Evolutionary conservation across 2,888 invertebrate species (phyloP).

Genomic region (Cosmorhoe ocellata): DNA sequence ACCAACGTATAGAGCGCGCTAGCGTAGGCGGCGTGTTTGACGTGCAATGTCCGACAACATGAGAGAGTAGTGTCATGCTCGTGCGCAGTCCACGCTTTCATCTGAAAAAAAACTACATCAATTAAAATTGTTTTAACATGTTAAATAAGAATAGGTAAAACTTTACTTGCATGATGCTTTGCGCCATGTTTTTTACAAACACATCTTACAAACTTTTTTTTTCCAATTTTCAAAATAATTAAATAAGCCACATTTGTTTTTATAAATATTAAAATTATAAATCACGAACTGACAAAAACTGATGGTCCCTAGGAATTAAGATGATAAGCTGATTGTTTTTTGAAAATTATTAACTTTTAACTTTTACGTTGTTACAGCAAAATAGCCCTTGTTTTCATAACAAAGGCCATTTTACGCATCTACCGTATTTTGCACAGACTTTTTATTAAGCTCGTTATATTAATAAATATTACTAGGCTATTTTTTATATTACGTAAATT

Average conservation of each 20-base stretch:
- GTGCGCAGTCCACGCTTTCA: slow-evolving; percentile 79
- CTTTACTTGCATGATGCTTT: too few species aligned
- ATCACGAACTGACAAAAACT: too few species aligned
- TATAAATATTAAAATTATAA: too few species aligned
- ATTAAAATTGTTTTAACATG: neutral
- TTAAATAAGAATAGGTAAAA: too few species aligned
- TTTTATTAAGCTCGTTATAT: neutral
- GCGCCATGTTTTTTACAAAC: too few species aligned
- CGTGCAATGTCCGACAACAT: slow-evolving; percentile 85
- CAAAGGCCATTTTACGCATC: slow-evolving; percentile 13
- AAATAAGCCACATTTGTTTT: neutral
- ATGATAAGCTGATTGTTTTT: slow-evolving; percentile 18
- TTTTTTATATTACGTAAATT: neutral
- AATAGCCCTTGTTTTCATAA: slow-evolving; percentile 28
- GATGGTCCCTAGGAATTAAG: neutral
- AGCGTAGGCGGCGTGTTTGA: slow-evolving; percentile 87
- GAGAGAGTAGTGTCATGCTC: slow-evolving; percentile 75
- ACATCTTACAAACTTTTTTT: too few species aligned
- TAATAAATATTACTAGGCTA: too few species aligned
- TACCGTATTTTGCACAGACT: neutral
- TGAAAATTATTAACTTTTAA: slow-evolving; percentile 17
- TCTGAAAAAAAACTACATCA: slow-evolving; percentile 53
- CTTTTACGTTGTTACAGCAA: slow-evolving; percentile 18
- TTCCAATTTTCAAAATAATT: neutral
- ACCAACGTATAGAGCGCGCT: slow-evolving; percentile 89